These are phyloP conservation scores for Drosophila flavopinicola DNA, from an alignment of 2,888 invertebrate species.

Conservation along the genomic window DNA sequence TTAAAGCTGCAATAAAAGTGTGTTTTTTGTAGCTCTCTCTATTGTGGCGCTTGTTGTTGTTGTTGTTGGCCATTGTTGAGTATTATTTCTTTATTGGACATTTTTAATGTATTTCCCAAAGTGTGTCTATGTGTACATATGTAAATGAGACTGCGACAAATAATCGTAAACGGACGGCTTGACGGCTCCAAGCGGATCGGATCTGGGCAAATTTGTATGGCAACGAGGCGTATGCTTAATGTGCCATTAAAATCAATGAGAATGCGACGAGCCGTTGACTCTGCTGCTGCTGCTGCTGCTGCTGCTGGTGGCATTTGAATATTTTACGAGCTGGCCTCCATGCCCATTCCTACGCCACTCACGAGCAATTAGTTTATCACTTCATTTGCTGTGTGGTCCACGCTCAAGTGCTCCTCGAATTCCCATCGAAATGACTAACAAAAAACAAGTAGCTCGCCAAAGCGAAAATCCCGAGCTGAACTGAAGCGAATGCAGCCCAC, in stretches of 20 bases:
- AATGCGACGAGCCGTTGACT: slow-evolving; percentile 39
- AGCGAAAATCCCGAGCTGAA: slow-evolving; percentile 35
- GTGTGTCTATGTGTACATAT: slow-evolving; percentile 38
- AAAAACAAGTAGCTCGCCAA: slow-evolving; percentile 58
- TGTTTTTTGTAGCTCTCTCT: slow-evolving; percentile 20
- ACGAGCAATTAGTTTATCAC: slow-evolving; percentile 71
- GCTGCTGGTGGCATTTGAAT: slow-evolving; percentile 50
- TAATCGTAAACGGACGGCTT: slow-evolving; percentile 35
- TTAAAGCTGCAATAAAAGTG: slow-evolving; percentile 63
- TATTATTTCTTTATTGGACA: slow-evolving; percentile 49
- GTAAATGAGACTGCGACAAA: slow-evolving; percentile 52
- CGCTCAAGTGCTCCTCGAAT: slow-evolving; percentile 56
- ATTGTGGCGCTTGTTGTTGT: slow-evolving; percentile 12
- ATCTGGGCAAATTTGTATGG: slow-evolving; percentile 50
- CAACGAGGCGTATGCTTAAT: slow-evolving; percentile 78
- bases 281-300: slow-evolving; percentile 41
- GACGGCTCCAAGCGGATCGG: slow-evolving; percentile 22
- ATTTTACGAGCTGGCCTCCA: slow-evolving; percentile 57
- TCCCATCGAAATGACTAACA: slow-evolving; percentile 17
- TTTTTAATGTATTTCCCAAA: slow-evolving; percentile 53
- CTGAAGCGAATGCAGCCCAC: slow-evolving; percentile 33
- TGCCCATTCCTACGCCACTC: slow-evolving; percentile 36
- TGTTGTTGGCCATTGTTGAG: slow-evolving; percentile 39
- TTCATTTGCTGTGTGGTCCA: slow-evolving; percentile 69
- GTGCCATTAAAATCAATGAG: slow-evolving; percentile 75